Base-by-base conservation (phyloP, 2,888 invertebrate species). In the Campoplex capitator region DNA sequence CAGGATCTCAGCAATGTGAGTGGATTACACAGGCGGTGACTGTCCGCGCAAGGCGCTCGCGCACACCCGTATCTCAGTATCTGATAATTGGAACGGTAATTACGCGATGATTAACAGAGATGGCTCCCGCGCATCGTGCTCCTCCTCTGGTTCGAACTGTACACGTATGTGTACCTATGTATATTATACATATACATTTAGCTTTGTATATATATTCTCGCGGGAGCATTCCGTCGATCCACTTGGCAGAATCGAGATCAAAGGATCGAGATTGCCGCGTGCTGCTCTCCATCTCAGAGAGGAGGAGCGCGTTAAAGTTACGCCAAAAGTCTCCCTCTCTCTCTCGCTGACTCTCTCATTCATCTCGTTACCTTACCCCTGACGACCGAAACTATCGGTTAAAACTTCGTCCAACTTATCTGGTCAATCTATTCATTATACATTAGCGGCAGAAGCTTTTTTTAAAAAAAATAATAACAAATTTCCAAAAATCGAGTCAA, bases 81-180 rank as follows among this genome's bases (percentile, higher is more conserved):
- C 93, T 93, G 93, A 94, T 94, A 93, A 94, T 93, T 93, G 92
- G 92, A 93, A 92, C 91, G 92, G 93, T 94, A 94, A 94, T 94
- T 94, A 94, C 91, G 92, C 93, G 93, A 93, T 94, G 94, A 94
- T 94, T 93, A 94, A 94, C 93, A 92, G 93, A 93, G 93, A 93
- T 93, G 93, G 94, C 94, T 94, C 93, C 94, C 93, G 94, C 94
- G 93, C 93, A 92, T 91, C 92, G 89, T 92, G 90, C 91, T 70
- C 87, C 83, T 85, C 82, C 86, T 84, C 83, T 75, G 35, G 35
- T 65, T 35, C 65, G 67, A 45, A 71, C 45, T 58, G 7, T 35
- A 38, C 28, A 62, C 76, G n/a, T 18, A 71, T 35, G 51, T 48
- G 35, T 32, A 70, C 76, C 42, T 32, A 73, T 48, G 54, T 51